Percentiles rank a stretch among this genome's conserved stretches.
Conservation (phyloP, 2,113 vertebrate genomes). For the Mobula hypostoma region DNA sequence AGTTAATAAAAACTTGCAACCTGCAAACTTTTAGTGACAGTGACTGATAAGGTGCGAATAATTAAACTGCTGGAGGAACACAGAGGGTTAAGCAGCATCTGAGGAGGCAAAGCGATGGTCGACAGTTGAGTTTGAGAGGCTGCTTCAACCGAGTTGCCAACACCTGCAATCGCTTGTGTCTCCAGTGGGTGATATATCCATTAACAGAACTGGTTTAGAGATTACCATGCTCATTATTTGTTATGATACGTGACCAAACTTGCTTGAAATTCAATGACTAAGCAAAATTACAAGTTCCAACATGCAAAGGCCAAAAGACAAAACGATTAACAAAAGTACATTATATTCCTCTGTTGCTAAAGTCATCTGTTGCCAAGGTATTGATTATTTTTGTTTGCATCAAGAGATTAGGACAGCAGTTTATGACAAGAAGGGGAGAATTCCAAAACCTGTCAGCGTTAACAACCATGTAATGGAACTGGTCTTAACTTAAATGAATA, state of each 20-base stretch:
- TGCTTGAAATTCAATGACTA: constrained; percentile 19
- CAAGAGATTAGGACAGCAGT: background rate
- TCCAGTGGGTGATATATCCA: background rate
- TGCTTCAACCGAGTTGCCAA: too few species aligned
- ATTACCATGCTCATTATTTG: background rate
- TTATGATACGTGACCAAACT: background rate
- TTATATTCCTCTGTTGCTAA: background rate
- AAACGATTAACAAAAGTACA: background rate
- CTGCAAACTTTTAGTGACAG: background rate
- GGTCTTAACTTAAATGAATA: background rate
- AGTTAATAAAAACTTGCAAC: background rate
- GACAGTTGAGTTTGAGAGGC: too few species aligned
- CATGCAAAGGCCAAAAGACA: background rate
- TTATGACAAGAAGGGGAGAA: background rate
- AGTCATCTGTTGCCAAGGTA: background rate
- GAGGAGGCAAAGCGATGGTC: too few species aligned
- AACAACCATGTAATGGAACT: background rate
- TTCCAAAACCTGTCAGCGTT: background rate
- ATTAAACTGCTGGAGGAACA: too few species aligned
- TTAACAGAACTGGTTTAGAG: background rate
- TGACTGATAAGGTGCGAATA: background rate
- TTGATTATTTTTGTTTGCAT: constrained; percentile 13
- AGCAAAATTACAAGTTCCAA: background rate
- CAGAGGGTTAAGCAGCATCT: too few species aligned
- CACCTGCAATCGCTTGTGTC: too few species aligned